Evolutionary conservation across 2,113 vertebrate species (phyloP).

Genomic region (Centropus unirufus): DNA sequence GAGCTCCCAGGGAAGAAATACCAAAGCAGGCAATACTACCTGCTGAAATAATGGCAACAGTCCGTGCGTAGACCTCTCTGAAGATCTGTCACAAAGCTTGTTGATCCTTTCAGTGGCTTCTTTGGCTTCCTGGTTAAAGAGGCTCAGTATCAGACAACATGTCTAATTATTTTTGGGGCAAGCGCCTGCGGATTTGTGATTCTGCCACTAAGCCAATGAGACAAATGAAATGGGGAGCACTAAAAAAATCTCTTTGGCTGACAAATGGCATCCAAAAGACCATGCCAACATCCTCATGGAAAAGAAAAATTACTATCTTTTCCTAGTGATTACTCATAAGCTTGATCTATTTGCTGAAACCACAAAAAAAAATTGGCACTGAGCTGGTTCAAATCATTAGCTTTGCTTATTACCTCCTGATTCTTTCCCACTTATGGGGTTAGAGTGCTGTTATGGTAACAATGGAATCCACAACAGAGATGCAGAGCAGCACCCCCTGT

Average conservation of each 20-base stretch:
- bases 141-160: background rate
- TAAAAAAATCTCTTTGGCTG: background rate
- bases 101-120: background rate
- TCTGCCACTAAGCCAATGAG: background rate
- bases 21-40: background rate
- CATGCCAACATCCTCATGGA: background rate
- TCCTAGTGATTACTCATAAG: background rate
- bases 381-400: background rate
- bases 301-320: background rate
- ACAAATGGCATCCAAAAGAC: background rate
- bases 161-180: background rate
- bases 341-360: background rate
- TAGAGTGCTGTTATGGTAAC: background rate
- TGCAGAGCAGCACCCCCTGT: background rate
- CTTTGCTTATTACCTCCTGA: background rate
- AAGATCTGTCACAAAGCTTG: background rate
- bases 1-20: background rate
- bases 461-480: fast-evolving
- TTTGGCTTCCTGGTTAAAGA: background rate
- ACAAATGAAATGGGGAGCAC: background rate
- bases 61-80: background rate
- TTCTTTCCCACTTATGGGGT: background rate
- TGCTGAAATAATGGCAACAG: background rate
- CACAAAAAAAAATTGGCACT: background rate
- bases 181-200: background rate